Base-by-base conservation (phyloP, 2,113 vertebrate species). In the Osmerus mordax region DNA sequence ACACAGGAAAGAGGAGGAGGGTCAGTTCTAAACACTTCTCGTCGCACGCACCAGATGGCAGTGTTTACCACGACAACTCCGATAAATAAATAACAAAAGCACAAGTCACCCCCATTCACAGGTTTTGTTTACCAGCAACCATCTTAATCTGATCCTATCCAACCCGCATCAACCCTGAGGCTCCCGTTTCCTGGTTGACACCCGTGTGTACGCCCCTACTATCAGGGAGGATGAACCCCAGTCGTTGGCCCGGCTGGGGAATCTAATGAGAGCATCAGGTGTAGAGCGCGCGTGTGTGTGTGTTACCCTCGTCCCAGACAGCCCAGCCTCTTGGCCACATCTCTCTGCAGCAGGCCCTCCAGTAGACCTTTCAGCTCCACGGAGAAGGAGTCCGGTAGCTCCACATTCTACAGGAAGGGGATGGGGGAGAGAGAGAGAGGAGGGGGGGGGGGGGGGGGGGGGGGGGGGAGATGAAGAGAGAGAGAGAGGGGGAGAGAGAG, bases 301-400 rank as follows among this genome's bases (percentile, higher is more conserved):
- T 69, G n/a, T 58, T 90, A 99, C 97, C 97, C 93, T 66, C 89
- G 89, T 41, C 96, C 96, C n/a, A 91, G 94, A 72, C 97, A 99
- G 67, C 97, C 97, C 0, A 98, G 94, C 29, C 97, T 91, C 91
- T 93, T 94, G 77, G 92, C 88, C 3, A 97, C 94, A 3, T 99
- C 97, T 41, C 97, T 85, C 83, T 98, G 96, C 53, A 98, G 91
- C 23, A 23, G 23, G 23, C 23, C 23, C 23, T 23, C 23, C 23
- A 23, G 23, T 23, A 23, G 23, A 23, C 23, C 23, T 23, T 23
- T 23, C 23, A 23, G 23, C 23, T 23, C 23, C 23, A 23, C 23
- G 23, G 23, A 23, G 23, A 23, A 23, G 23, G 23, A 23, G 23
- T 23, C 23, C 23, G 23, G 23, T 23, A 23, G 23, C 23, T 23